Base-by-base conservation (phyloP, 1,140 invertebrate genomes). In the Scaptomyza pallida region DNA sequence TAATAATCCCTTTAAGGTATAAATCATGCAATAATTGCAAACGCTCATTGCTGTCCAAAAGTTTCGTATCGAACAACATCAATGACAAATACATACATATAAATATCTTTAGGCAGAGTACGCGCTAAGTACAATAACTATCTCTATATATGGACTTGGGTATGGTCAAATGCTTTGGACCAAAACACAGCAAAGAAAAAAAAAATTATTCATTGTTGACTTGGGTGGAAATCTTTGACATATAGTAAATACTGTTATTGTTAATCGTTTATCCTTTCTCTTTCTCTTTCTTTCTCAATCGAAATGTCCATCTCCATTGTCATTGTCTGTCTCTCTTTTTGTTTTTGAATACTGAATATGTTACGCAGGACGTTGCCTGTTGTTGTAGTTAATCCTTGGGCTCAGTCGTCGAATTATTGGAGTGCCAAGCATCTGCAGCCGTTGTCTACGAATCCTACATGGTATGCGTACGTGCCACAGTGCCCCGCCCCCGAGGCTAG, bases 401-500 rank as follows among this genome's bases (percentile, higher is more conserved):
- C 1, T 37, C 50, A 52, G 48, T 51, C 48, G 48, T 51, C 48
- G 43, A 10, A 21, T 30, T 3, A 37, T n/a, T n/a, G 10, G 33
- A 37, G n/a, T 37, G 12, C 43, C 23, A 9, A 8, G 5, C 8
- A 13, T n/a, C 5, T 16, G 17, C 13, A 41, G 57, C 43, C 45
- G 12, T 16, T 8, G 21, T 3, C 23, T n/a, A 17, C 57, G 21
- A 43, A 21, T 15, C 19, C 19, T 41, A 91, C 89, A 91, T 91
- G 45, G 89, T 91, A 59, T 90, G 86, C 16, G 89, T 91, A 45
- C 88, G 75, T 30, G 77, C 79, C 55, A 90, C 81, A 65, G 63
- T 71, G 70, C 78, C 80, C 71, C 75, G 80, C 30, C 72, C 61
- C 63, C 78, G 73, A 52, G 90, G 90, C 90, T 91, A 91, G 78